Percentiles rank a stretch among this genome's conserved stretches.
Conservation (phyloP, 1,140 invertebrate genomes). For the Anoplolepis gracilipes region DNA sequence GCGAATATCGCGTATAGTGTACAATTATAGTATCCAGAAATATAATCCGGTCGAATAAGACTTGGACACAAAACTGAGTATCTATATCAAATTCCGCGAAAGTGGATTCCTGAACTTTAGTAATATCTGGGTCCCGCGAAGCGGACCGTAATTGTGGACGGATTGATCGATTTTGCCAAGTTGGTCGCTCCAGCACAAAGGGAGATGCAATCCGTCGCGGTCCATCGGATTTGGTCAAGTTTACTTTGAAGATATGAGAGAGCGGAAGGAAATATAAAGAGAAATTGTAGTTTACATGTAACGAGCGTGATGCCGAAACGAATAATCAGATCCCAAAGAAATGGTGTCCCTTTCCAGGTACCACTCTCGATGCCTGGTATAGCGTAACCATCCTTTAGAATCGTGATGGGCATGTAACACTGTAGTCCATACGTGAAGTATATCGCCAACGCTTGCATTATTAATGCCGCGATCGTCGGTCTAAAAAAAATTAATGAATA, state of each 20-base stretch:
- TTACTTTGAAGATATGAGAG: conserved; percentile 60
- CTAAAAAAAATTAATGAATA: conserved; percentile 23
- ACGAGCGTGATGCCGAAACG: conserved; percentile 68
- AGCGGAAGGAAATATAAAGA: conserved; percentile 5
- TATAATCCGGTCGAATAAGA: conserved; percentile 25
- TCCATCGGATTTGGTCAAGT: conserved; percentile 53
- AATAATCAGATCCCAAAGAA: conserved; percentile 71
- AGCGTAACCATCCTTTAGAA: conserved; percentile 69
- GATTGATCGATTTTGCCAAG: conserved; percentile 67
- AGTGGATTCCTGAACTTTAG: conserved; percentile 70
- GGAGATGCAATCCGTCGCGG: conserved; percentile 45
- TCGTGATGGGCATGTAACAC: conserved; percentile 75
- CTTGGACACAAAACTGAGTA: conserved; percentile 59
- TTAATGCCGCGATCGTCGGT: conserved; percentile 64
- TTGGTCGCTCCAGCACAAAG: conserved; percentile 42
- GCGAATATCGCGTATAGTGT: neutral
- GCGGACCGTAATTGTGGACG: conserved; percentile 61
- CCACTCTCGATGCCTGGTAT: conserved; percentile 62
- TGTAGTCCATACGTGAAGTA: conserved; percentile 76
- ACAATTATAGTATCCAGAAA: neutral
- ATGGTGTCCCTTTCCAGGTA: conserved; percentile 57
- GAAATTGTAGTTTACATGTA: conserved; percentile 66
- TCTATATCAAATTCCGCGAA: conserved; percentile 66
- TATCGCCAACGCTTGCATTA: conserved; percentile 73
- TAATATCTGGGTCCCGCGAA: conserved; percentile 64